phyloP scores from a whole-genome alignment of 2,113 vertebrate species.

The Narcine bancroftii region DNA sequence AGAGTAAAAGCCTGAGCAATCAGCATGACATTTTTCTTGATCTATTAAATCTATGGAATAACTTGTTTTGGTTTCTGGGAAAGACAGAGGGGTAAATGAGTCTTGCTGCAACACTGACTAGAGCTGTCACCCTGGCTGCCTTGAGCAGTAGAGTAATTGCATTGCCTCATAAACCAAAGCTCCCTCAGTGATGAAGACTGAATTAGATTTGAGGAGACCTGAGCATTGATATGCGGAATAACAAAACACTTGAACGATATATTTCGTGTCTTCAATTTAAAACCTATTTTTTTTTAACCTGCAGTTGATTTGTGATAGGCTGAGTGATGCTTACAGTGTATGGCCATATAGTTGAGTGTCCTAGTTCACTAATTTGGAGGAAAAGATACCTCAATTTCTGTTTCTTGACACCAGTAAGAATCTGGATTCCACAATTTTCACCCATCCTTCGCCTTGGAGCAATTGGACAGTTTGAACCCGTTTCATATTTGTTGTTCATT shows the following conservation, averaged over 20 bases:
- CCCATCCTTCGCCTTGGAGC: neutral
- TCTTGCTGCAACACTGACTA: neutral
- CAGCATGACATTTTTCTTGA: neutral
- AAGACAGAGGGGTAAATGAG: neutral
- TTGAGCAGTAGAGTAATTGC: neutral
- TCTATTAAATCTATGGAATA: neutral
- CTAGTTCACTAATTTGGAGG: neutral
- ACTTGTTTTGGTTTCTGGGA: neutral
- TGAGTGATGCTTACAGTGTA: neutral
- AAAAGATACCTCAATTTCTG: neutral
- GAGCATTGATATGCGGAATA: neutral
- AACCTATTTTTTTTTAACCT: neutral
- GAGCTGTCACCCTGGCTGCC: no score
- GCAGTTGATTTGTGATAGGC: neutral
- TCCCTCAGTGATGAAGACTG: neutral
- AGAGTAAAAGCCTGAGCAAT: neutral
- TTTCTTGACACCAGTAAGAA: neutral
- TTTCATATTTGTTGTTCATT: neutral
- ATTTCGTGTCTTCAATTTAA: neutral
- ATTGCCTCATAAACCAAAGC: neutral
- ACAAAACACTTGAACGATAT: neutral
- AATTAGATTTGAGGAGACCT: neutral
- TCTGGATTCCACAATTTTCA: neutral
- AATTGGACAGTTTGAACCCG: neutral
- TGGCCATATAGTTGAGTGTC: neutral